Evolutionary conservation across 2,888 invertebrate genomes (phyloP), one percentile per base, ranked within the genome.

Genomic region (Auanema freiburgensis): DNA sequence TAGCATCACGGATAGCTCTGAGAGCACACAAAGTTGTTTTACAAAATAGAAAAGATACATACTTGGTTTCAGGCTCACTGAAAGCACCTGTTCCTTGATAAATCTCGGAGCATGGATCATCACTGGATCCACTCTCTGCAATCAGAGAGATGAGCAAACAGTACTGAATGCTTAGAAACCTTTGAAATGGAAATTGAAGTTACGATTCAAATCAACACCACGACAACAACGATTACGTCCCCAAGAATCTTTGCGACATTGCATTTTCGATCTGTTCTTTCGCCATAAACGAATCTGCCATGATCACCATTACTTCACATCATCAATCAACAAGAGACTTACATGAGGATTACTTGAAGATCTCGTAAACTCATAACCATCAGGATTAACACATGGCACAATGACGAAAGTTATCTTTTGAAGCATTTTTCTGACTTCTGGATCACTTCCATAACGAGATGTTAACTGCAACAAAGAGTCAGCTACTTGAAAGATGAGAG

Each of bases 201-300:
- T 83, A 16, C 83, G 51, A 65, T 83, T 83, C 56, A 83, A 71
- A 57, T 83, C 83, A 24, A 83, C 83, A 12, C 83, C 83, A 14
- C 79, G 72, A 66, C 83, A 83, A 57, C 83, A 83, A n/a, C 75
- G 65, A 33, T 72, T 71, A 6, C 78, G 62, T 23, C 81, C 79
- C 78, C 77, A 82, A n/a, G 64, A 64, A 42, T 79, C 72, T 49
- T 74, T 71, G 5, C 72, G 66, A 52, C 81, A 81, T 49, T 71
- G 70, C 72, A 80, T 78, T 33, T 74, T 74, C 3, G 79, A 79
- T 21, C 81, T 72, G 58, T 82, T 83, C 60, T 83, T 83, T 18
- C 83, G 66, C 83, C 83, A 83, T 16, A 83, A 63, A 12, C 83
- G 78, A 23, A 78, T 67, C 79, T 79, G 33, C 33, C 71, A 63